A percentile compares a stretch with the other conserved stretches of the same genome.
Conservation (phyloP, 1,140 invertebrate species). For the Centruroides sculpturatus region DNA sequence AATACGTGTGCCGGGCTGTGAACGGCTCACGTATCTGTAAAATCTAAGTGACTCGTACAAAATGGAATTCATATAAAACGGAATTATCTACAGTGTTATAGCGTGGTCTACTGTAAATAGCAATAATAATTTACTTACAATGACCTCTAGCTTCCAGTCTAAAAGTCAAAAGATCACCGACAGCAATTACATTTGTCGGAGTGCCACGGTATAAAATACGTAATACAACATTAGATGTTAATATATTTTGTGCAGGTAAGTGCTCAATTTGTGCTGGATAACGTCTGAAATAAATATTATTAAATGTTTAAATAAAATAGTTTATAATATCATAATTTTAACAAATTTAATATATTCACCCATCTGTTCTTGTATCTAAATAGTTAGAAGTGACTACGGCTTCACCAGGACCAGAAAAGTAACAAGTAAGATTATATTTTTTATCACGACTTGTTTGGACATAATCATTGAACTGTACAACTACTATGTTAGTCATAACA, state of each 20-base stretch:
- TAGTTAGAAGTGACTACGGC: constrained; percentile 84
- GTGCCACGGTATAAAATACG: constrained; percentile 74
- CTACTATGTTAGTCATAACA: constrained; percentile 83
- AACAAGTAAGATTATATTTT: constrained; percentile 77
- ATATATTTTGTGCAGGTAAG: constrained; percentile 71
- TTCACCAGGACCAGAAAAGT: constrained; percentile 77
- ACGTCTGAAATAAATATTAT: constrained; percentile 30
- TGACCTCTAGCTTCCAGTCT: constrained; percentile 74
- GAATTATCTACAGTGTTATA: too few species aligned
- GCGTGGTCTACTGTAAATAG: too few species aligned
- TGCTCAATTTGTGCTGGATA: constrained; percentile 83
- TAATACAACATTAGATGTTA: constrained; percentile 70
- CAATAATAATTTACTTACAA: constrained; percentile 51
- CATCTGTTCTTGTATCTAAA: constrained; percentile 60
- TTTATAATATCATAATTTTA: too few species aligned
- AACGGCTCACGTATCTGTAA: too few species aligned
- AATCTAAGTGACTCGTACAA: too few species aligned
- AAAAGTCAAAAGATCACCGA: constrained; percentile 84
- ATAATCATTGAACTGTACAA: constrained; percentile 84
- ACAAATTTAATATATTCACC: constrained; percentile 7
- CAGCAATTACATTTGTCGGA: constrained; percentile 81
- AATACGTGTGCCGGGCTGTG: too few species aligned
- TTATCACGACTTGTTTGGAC: constrained; percentile 82
- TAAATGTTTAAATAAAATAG: not conserved
- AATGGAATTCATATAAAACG: too few species aligned